Percentiles rank a stretch among this genome's conserved stretches.
Conservation (phyloP, 2,888 invertebrate genomes). For the Pristionchus japonicus region DNA sequence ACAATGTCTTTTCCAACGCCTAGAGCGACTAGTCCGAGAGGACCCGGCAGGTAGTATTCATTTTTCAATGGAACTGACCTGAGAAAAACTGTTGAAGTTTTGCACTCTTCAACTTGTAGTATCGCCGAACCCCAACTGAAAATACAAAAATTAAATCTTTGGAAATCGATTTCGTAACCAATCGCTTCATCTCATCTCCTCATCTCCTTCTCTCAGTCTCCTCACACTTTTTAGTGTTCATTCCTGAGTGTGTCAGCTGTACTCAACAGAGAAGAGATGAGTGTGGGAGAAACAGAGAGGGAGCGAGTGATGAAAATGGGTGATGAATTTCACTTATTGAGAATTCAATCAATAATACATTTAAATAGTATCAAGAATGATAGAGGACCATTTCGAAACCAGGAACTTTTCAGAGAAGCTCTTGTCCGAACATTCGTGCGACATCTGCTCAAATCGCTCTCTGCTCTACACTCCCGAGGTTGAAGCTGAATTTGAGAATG, state of each 20-base stretch:
- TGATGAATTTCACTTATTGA: background rate
- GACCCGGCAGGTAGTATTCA: conserved; percentile 22
- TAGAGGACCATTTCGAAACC: no score
- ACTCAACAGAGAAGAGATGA: background rate
- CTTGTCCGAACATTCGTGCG: conserved; percentile 89
- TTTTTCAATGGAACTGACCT: background rate
- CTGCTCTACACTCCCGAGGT: conserved; percentile 83
- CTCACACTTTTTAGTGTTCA: background rate
- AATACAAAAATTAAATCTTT: background rate
- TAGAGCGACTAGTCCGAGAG: conserved; percentile 40
- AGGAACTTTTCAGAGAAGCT: conserved; percentile 80
- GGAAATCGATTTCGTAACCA: background rate
- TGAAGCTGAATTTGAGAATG: background rate
- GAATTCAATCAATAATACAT: background rate
- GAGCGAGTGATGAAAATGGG: background rate
- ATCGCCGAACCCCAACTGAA: background rate
- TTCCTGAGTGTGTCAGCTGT: conserved; percentile 31
- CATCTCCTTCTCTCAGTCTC: background rate
- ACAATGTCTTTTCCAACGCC: conserved; percentile 39
- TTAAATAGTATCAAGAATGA: background rate
- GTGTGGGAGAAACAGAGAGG: background rate
- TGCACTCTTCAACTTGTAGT: background rate
- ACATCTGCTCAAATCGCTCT: conserved; percentile 81
- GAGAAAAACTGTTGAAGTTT: background rate
- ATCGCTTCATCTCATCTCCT: background rate